phyloP scores from a whole-genome alignment of 2,113 vertebrate species.

The Oceanodroma tethys region DNA sequence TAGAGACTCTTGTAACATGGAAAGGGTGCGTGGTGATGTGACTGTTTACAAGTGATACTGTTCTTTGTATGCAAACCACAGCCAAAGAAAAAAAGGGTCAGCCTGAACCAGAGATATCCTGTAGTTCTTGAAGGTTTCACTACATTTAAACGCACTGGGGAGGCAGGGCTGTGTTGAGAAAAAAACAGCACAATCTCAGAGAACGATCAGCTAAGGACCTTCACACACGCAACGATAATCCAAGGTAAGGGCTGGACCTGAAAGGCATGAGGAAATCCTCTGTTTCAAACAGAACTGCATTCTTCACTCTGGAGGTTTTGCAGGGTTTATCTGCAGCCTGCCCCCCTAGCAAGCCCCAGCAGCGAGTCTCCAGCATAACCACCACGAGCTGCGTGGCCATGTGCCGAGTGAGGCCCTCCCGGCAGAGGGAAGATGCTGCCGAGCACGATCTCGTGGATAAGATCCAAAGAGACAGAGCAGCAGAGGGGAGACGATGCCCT shows the following conservation, averaged over 20 bases:
- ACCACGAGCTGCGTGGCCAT: neutral
- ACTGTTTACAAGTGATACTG: neutral
- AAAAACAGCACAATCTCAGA: neutral
- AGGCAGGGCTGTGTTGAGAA: neutral
- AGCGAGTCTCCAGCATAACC: neutral
- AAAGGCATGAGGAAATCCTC: neutral
- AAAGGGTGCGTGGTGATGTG: accelerated
- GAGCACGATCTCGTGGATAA: neutral
- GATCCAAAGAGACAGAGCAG: neutral
- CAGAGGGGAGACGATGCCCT: neutral
- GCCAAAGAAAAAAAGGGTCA: neutral
- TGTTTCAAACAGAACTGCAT: neutral
- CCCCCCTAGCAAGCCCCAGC: neutral
- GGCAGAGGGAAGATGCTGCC: neutral
- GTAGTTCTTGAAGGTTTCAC: neutral
- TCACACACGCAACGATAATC: accelerated
- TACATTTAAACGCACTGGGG: accelerated
- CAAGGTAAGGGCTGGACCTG: neutral
- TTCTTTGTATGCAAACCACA: neutral
- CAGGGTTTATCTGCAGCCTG: neutral
- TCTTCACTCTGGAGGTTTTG: neutral
- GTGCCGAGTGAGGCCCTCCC: neutral
- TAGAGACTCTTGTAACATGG: neutral
- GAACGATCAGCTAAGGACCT: neutral
- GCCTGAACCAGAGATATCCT: neutral